Evolutionary conservation across 2,113 vertebrate species (phyloP).

Genomic region (Aspidoscelis tigris): DNA sequence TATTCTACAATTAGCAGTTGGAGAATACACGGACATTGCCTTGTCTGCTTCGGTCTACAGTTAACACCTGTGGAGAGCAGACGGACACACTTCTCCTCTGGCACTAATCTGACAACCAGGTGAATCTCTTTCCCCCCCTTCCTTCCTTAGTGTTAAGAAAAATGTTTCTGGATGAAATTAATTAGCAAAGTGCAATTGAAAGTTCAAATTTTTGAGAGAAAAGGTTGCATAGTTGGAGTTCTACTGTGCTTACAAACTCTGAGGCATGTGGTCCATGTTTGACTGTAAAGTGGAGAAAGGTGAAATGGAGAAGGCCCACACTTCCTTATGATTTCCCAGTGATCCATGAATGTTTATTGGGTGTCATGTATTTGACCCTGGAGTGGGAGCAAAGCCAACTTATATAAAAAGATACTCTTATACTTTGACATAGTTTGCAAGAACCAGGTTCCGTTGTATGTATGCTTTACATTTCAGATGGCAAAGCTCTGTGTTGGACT

Average conservation of each 20-base stretch:
- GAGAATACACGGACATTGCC: no score
- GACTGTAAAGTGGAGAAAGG: conserved; percentile 43
- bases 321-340: conserved; percentile 60
- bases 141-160: no score
- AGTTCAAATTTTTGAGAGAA: neutral
- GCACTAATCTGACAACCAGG: neutral
- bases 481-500: conserved; percentile 60
- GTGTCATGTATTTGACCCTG: conserved; percentile 60
- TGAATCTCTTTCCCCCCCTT: neutral
- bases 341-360: conserved; percentile 69
- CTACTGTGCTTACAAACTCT: neutral
- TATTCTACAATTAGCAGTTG: neutral
- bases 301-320: conserved; percentile 47
- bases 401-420: conserved; percentile 69
- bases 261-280: conserved; percentile 25
- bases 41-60: neutral
- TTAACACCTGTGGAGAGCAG: neutral
- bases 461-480: conserved; percentile 71
- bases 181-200: neutral
- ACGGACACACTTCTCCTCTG: no score
- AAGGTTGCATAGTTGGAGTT: neutral
- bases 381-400: conserved; percentile 67
- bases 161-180: neutral
- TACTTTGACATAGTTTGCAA: conserved; percentile 61
- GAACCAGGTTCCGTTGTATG: conserved; percentile 61